Conservation (phyloP, 2,113 vertebrate genomes). For the Dasypus novemcinctus region DNA sequence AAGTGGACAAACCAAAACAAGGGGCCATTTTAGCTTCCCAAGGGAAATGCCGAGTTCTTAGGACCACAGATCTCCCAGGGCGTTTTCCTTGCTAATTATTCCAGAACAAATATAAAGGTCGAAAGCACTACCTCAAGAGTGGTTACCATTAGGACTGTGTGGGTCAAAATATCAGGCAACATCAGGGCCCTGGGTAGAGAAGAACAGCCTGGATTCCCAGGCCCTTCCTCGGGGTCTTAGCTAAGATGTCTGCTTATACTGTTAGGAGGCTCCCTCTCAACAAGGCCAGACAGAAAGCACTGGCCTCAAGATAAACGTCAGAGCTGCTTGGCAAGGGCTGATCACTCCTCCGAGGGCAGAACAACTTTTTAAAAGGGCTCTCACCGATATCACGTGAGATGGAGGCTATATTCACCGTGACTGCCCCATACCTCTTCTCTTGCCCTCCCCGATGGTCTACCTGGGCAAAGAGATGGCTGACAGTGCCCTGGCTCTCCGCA, state of each 20-base stretch:
- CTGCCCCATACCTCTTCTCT: not conserved
- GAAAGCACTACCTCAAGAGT: not conserved
- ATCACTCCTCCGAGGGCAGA: slow-evolving; percentile 58
- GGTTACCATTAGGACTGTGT: not conserved
- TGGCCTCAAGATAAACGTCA: slow-evolving; percentile 12
- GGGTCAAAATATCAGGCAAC: not conserved
- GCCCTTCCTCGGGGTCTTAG: not conserved
- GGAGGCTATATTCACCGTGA: too few species aligned
- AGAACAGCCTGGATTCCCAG: not conserved
- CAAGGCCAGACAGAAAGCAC: slow-evolving; percentile 53
- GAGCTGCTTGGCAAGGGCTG: slow-evolving; percentile 49
- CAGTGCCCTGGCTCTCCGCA: accelerated
- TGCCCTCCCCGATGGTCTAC: too few species aligned
- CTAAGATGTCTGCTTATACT: not conserved
- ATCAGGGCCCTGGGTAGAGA: not conserved
- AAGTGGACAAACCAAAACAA: not conserved
- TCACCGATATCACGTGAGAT: accelerated
- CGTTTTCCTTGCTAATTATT: not conserved
- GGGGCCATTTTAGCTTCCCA: not conserved
- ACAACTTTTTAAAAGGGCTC: not conserved
- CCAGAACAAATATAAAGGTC: not conserved
- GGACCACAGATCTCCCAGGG: not conserved
- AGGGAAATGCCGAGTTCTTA: not conserved
- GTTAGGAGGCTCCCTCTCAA: not conserved
- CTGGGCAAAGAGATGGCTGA: not conserved